Evolutionary conservation across 2,888 invertebrate species (phyloP), one percentile per base, ranked within the genome.

Genomic region (Lasioglossum morio): DNA sequence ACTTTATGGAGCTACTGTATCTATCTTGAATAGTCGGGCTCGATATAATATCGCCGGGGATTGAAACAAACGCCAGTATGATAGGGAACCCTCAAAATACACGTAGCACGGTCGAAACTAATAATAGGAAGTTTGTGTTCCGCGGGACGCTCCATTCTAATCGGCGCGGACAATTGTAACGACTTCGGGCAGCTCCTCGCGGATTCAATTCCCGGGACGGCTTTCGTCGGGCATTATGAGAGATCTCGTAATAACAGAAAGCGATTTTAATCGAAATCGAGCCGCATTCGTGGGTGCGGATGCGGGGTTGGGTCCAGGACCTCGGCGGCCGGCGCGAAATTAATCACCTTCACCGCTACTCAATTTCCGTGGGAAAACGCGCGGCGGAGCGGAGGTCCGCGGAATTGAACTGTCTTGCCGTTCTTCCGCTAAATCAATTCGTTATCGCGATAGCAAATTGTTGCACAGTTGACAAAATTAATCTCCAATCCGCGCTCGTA

Each of bases 401-500:
- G 85, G 76, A 77, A 86, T 86, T 77, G 80, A 85, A 86, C 85
- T 85, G 77, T 80, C 85, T 85, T 85, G 77, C 66, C n/a, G 63
- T 48, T 80, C 79, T 86, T 80, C 76, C 77, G 81, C 57, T 81
- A 75, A 86, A 72, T 72, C 85, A 81, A 84, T 85, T 86, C 81
- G 80, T 80, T 78, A 85, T 66, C 85, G 53, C 60, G 85, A 80
- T 75, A 75, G 77, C 85, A 80, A 85, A 85, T 85, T 86, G 86
- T 77, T 85, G 77, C 77, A 77, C 77, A 60, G 83, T 83, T 79
- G 84, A 84, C 77, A 81, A 85, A 84, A 86, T 86, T 84, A 84
- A 86, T 86, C 81, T 81, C 72, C 80, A 77, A 81, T 75, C 77
- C 74, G 43, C 34, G 66, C 37, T 2, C 74, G 60, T 16, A 34